Conservation (phyloP, 1,140 invertebrate species). For the Potamilus streckersoni region DNA sequence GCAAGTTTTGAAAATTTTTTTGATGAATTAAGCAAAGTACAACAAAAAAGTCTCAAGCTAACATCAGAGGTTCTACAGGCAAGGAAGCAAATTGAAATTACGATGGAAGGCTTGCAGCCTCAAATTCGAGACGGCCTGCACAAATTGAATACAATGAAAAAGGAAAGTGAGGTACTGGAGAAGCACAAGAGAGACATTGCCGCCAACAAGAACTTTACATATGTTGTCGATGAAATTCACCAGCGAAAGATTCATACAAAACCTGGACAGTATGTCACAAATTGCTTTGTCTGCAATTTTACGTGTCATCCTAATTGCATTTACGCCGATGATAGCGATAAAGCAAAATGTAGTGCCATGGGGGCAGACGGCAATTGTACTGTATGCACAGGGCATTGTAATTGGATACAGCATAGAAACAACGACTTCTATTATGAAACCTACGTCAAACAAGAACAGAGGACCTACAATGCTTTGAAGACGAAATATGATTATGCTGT, state of each 20-base stretch:
- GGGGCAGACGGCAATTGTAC: conserved; percentile 12
- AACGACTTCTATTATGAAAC: conserved; percentile 18
- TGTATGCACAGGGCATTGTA: conserved; percentile 22
- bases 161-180: conserved; percentile 20
- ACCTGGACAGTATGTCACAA: conserved; percentile 25
- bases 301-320: conserved; percentile 35
- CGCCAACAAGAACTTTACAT: conserved; percentile 34
- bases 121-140: conserved; percentile 19
- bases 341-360: conserved; percentile 15
- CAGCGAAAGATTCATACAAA: conserved; percentile 12
- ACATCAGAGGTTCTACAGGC: conserved; percentile 28
- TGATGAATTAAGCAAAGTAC: conserved; percentile 3
- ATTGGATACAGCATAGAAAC: conserved; percentile 25
- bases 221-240: conserved; percentile 21
- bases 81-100: conserved; percentile 22
- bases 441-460: conserved; percentile 5
- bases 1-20: conserved; percentile 29
- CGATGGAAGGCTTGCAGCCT: conserved; percentile 17
- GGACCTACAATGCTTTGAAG: conserved; percentile 16
- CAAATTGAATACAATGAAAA: conserved; percentile 11
- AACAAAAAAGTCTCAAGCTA: conserved; percentile 26
- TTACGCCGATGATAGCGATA: conserved; percentile 7
- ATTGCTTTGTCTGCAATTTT: conserved; percentile 33
- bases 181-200: conserved; percentile 26
- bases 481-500: conserved; percentile 2